Evolutionary conservation across 2,797 vertebrate genomes (phyloP).

Genomic region (Coendou prehensilis): DNA sequence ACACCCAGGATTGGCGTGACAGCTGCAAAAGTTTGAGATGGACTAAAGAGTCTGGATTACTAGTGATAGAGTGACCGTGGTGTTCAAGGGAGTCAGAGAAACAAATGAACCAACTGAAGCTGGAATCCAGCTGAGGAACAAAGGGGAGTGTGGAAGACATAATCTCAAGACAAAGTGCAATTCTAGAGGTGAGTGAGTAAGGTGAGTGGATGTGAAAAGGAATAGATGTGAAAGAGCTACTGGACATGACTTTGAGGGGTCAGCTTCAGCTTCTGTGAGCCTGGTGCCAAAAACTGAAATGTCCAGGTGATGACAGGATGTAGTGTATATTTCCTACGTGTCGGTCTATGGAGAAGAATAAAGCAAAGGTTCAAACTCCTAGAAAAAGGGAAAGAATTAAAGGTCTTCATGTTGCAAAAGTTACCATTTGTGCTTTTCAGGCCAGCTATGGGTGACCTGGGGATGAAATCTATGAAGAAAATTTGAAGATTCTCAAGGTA

Average conservation of each 20-base stretch:
- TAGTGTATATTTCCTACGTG: background rate
- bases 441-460: background rate
- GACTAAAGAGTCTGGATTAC: background rate
- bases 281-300: background rate
- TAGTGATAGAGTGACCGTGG: background rate
- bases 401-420: background rate
- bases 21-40: conserved; percentile 42
- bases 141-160: background rate
- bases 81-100: background rate
- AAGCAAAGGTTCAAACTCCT: background rate
- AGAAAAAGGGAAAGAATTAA: background rate
- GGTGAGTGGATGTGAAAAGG: no score
- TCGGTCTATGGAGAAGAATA: background rate
- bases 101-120: background rate
- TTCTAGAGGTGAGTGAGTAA: background rate
- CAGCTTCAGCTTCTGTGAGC: background rate
- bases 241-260: background rate
- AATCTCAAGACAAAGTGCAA: background rate
- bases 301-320: background rate
- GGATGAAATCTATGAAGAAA: background rate
- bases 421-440: background rate
- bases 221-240: background rate
- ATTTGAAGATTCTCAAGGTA: background rate
- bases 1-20: background rate
- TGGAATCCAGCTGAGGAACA: background rate